A percentile compares a stretch with the other conserved stretches of the same genome.
Conservation (phyloP, 2,797 vertebrate species). For the Gila robusta region DNA sequence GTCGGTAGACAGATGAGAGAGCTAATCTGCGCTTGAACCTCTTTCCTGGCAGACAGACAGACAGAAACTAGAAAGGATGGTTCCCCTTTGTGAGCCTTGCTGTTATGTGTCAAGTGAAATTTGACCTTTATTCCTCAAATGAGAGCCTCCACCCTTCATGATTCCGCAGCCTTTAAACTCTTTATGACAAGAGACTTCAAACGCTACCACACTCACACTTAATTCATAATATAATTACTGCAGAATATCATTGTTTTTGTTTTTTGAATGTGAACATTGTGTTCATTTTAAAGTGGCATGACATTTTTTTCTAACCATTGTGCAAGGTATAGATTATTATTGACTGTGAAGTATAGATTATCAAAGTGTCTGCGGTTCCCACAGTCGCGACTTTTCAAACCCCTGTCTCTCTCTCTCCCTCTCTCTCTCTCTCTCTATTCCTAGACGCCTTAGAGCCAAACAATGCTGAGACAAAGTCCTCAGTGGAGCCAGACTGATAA, state of each 20-base stretch:
- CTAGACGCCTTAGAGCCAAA: conserved; percentile 71
- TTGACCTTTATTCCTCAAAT: conserved; percentile 41
- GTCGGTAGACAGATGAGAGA: conserved; percentile 46
- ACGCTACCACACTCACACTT: background rate
- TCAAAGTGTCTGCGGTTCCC: conserved; percentile 61
- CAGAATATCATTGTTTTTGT: background rate
- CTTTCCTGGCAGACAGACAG: conserved; percentile 63
- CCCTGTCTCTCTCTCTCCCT: conserved; percentile 28
- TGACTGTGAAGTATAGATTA: conserved; percentile 30
- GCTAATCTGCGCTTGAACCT: conserved; percentile 48
- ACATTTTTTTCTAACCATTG: conserved; percentile 10
- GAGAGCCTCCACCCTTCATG: conserved; percentile 23
- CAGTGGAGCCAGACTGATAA: conserved; percentile 74
- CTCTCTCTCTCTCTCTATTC: conserved; percentile 35
- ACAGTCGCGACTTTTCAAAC: conserved; percentile 59
- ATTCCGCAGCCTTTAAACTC: background rate
- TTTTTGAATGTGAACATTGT: background rate
- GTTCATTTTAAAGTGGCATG: background rate
- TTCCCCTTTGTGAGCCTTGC: conserved; percentile 53
- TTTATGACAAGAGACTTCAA: conserved; percentile 17
- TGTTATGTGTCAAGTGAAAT: conserved; percentile 59
- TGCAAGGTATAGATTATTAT: conserved; percentile 31
- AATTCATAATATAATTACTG: background rate
- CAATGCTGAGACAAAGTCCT: conserved; percentile 68
- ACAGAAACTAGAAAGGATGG: conserved; percentile 71